These are phyloP conservation scores for Archaeoteleia sp. DNA, from an alignment of 2,888 invertebrate genomes.

Conservation along the genomic window DNA sequence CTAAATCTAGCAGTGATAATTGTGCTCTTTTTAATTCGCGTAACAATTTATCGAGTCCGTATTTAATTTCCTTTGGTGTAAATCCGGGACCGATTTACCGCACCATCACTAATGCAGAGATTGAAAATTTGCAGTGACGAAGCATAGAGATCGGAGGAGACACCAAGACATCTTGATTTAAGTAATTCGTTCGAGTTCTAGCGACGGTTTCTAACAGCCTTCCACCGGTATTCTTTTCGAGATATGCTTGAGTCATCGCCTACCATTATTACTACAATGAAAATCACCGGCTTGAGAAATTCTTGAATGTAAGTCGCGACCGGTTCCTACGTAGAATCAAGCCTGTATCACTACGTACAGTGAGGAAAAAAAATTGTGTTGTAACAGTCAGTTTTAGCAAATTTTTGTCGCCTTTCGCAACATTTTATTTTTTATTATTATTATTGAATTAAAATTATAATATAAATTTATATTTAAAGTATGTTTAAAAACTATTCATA, in stretches of 20 bases:
- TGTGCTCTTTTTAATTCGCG: background rate
- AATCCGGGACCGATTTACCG: constrained; percentile 34
- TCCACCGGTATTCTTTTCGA: constrained; percentile 38
- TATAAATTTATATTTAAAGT: too few relatives aligned
- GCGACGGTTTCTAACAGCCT: constrained; percentile 39
- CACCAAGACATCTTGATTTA: constrained; percentile 46
- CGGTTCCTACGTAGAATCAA: constrained; percentile 39
- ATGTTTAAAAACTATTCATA: too few relatives aligned
- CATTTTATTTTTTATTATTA: too few relatives aligned
- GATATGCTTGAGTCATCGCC: constrained; percentile 51
- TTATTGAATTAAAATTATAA: too few relatives aligned
- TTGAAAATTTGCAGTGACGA: constrained; percentile 50
- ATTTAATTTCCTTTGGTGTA: constrained; percentile 20
- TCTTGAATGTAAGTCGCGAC: constrained; percentile 47
- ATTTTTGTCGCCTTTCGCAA: constrained; percentile 27
- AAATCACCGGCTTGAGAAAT: constrained; percentile 49
- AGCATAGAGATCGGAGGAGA: constrained; percentile 27
- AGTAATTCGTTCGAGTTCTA: constrained; percentile 49
- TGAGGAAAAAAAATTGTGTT: constrained; percentile 38
- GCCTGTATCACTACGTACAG: constrained; percentile 31
- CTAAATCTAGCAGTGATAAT: too few relatives aligned
- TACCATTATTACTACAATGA: constrained; percentile 50
- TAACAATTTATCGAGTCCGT: background rate
- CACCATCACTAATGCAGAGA: constrained; percentile 42
- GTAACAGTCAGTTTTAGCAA: constrained; percentile 43